phyloP scores from a whole-genome alignment of 2,888 invertebrate genomes.

The Acanthosepion pharaonis region DNA sequence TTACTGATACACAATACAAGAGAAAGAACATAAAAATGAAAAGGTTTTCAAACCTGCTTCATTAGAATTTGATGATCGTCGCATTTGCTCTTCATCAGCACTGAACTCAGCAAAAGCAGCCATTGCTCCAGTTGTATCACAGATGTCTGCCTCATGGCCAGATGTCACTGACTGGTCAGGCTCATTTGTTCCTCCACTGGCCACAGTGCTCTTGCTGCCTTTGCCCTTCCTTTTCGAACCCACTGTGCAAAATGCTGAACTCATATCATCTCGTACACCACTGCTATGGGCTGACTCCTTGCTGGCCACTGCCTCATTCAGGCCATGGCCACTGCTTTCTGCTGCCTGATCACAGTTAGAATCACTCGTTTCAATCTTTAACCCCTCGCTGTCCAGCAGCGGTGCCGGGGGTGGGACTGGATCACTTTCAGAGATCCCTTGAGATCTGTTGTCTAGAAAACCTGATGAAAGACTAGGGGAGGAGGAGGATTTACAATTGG shows the following conservation, averaged over 20 bases:
- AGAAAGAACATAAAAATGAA: not conserved
- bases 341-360: slow-evolving; percentile 40
- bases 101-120: slow-evolving; percentile 41
- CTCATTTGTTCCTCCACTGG: not conserved
- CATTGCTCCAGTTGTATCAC: slow-evolving; percentile 45
- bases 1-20: not conserved
- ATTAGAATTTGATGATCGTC: slow-evolving; percentile 49
- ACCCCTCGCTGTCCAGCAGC: slow-evolving; percentile 35
- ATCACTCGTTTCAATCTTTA: slow-evolving; percentile 24
- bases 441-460: slow-evolving; percentile 24
- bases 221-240: not conserved
- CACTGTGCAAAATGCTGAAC: not conserved
- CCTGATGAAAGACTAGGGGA: slow-evolving; percentile 25
- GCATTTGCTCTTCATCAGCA: not conserved
- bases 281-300: not conserved
- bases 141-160: not conserved
- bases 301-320: not conserved
- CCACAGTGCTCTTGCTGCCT: slow-evolving; percentile 35
- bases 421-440: slow-evolving; percentile 24
- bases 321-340: not conserved
- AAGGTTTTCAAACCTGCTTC: not conserved
- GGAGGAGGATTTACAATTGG: not conserved
- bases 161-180: not conserved
- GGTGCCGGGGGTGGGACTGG: not conserved
- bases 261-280: not conserved